phyloP scores from a whole-genome alignment of 2,797 vertebrate genomes.

The Megalops cyprinoides region DNA sequence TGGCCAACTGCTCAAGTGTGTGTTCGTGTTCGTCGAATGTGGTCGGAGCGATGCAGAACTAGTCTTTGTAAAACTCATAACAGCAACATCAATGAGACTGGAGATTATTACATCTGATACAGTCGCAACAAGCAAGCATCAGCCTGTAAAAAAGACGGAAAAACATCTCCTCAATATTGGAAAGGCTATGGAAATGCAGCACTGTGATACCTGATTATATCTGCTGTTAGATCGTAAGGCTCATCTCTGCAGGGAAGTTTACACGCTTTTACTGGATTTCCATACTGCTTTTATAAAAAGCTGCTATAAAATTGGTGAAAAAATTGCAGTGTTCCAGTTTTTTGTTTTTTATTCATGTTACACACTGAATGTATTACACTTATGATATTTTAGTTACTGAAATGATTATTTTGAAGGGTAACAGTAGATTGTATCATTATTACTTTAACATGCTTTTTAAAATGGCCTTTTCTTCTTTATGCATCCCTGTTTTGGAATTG shows the following conservation, averaged over 20 bases:
- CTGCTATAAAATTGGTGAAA: background rate
- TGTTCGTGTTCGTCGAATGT: background rate
- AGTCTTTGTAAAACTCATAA: background rate
- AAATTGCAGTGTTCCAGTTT: too few relatives aligned
- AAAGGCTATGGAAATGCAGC: background rate
- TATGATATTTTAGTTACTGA: too few relatives aligned
- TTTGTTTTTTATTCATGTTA: too few relatives aligned
- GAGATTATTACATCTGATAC: background rate
- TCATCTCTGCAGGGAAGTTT: background rate
- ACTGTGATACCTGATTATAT: background rate
- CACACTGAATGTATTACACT: too few relatives aligned
- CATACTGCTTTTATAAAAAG: too few relatives aligned
- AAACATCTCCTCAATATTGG: background rate
- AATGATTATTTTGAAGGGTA: too few relatives aligned
- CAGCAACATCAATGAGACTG: background rate
- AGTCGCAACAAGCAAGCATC: background rate
- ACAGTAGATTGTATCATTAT: too few relatives aligned
- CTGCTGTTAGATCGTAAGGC: constrained; percentile 1
- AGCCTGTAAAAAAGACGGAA: too few relatives aligned
- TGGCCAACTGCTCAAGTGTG: background rate
- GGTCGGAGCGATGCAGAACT: background rate
- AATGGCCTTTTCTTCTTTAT: too few relatives aligned
- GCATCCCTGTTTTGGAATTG: too few relatives aligned
- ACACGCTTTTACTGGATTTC: too few relatives aligned
- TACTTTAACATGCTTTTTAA: too few relatives aligned